These are phyloP conservation scores for Urocolius indicus DNA, from an alignment of 2,113 vertebrate genomes.

Conservation along the genomic window DNA sequence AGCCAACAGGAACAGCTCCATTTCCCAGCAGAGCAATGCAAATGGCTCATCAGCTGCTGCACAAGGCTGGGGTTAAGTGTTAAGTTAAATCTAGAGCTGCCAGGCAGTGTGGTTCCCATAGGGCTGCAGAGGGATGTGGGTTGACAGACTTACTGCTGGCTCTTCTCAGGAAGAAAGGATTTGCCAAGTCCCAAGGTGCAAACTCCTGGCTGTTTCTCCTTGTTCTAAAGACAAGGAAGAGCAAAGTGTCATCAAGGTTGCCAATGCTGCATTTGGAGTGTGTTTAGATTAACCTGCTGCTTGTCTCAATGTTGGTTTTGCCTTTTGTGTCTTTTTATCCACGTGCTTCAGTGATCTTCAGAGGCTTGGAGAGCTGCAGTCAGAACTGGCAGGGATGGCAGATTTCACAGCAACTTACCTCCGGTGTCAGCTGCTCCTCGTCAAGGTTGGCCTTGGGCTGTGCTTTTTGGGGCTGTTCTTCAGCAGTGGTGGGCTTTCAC, in stretches of 20 bases:
- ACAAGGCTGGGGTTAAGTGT: not conserved
- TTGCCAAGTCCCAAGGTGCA: not conserved
- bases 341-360: constrained; percentile 85
- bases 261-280: not conserved
- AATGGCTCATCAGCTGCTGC: not conserved
- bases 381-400: constrained; percentile 91
- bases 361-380: constrained; percentile 93
- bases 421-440: constrained; percentile 93
- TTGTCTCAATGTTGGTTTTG: not conserved
- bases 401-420: constrained; percentile 96
- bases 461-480: not conserved
- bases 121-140: not conserved
- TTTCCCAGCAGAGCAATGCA: constrained; percentile 2
- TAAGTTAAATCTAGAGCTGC: not conserved
- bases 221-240: not conserved
- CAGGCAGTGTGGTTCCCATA: not conserved
- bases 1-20: not conserved
- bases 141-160: constrained; percentile 19
- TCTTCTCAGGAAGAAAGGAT: not conserved
- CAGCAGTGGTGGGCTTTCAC: not conserved
- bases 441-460: constrained; percentile 81
- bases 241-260: not conserved
- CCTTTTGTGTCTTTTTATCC: not conserved
- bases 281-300: not conserved
- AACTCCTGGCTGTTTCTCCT: not conserved